Percentiles rank a stretch among this genome's conserved stretches.
Conservation (phyloP, 2,797 vertebrate genomes). For the Sphenopsis melanotis region DNA sequence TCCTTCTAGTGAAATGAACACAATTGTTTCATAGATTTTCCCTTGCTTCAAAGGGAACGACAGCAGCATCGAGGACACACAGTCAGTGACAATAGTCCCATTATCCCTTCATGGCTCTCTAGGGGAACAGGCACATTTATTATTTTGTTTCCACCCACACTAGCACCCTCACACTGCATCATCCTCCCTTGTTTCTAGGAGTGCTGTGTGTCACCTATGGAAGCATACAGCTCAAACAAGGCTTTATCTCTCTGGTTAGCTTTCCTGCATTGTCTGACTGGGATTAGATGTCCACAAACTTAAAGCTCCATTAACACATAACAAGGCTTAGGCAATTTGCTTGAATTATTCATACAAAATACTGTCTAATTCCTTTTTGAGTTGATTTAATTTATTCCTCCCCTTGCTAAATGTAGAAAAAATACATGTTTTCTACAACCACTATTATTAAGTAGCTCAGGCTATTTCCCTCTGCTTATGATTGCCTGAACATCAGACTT, state of each 20-base stretch:
- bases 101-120: not conserved
- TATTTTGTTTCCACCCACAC: not conserved
- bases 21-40: not conserved
- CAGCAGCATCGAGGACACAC: not conserved
- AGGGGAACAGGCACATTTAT: not conserved
- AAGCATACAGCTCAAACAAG: not conserved
- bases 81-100: not conserved
- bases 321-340: not conserved
- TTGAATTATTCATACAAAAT: conserved; percentile 49
- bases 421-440: not conserved
- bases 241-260: not conserved
- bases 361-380: conserved; percentile 25
- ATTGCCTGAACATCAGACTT: not conserved
- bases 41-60: not conserved
- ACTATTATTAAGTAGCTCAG: conserved; percentile 36
- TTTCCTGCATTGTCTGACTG: not conserved
- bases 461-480: not conserved
- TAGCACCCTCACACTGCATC: not conserved
- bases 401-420: conserved; percentile 39
- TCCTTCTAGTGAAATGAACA: not conserved
- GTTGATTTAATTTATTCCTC: conserved; percentile 52
- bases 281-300: not conserved
- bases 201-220: not conserved
- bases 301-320: not conserved
- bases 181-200: not conserved